Conservation (phyloP, 2,888 invertebrate genomes). For the Heliconius erato region DNA sequence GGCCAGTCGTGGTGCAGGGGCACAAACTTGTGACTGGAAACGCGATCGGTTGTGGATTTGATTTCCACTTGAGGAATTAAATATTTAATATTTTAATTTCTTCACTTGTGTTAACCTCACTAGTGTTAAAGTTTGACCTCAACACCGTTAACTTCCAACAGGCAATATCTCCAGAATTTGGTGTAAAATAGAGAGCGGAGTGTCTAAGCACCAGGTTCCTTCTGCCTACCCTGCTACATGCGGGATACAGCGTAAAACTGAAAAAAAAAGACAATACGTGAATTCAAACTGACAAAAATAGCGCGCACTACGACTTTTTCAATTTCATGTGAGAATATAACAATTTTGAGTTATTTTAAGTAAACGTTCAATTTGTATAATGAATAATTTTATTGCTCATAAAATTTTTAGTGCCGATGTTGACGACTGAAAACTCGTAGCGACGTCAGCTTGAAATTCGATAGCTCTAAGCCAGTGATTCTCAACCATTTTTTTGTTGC, state of each 20-base stretch:
- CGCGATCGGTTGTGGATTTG: too few species aligned
- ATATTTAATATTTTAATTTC: too few species aligned
- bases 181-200: neutral
- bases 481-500: too few species aligned
- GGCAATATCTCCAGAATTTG: too few species aligned
- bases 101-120: too few species aligned
- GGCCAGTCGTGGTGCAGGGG: too few species aligned
- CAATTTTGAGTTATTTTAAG: neutral
- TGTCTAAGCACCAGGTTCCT: neutral
- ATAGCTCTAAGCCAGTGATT: slow-evolving; percentile 4
- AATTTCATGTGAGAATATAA: neutral
- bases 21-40: too few species aligned
- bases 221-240: neutral
- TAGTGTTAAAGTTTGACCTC: too few species aligned
- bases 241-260: neutral
- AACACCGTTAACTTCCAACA: too few species aligned
- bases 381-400: slow-evolving; percentile 3
- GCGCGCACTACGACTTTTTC: neutral
- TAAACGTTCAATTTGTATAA: neutral
- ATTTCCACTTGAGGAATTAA: too few species aligned
- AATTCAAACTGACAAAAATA: neutral
- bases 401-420: slow-evolving; percentile 20
- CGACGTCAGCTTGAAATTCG: slow-evolving; percentile 14
- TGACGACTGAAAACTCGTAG: slow-evolving; percentile 15
- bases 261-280: neutral